These are phyloP conservation scores for Onychostoma macrolepis DNA, from an alignment of 2,113 vertebrate species.

Conservation along the genomic window DNA sequence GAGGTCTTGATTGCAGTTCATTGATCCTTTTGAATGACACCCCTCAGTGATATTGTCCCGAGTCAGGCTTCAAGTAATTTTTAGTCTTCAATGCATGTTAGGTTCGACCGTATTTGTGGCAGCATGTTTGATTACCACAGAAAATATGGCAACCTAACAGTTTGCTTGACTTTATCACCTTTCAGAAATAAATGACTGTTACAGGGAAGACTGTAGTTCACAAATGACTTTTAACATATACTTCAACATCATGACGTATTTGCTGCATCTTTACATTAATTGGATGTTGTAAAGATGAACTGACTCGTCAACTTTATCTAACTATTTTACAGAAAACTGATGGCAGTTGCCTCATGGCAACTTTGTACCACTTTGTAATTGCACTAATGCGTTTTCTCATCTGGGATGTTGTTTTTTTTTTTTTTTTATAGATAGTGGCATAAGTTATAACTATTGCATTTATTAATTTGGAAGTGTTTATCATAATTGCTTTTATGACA, in stretches of 20 bases:
- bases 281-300: not conserved
- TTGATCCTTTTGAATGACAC: constrained; percentile 47
- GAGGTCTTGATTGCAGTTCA: constrained; percentile 49
- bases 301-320: not conserved
- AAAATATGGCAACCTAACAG: not conserved
- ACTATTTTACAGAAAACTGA: not conserved
- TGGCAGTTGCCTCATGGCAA: not conserved
- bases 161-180: not conserved
- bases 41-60: constrained; percentile 6
- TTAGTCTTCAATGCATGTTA: not conserved
- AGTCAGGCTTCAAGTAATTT: not conserved
- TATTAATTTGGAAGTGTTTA: not conserved
- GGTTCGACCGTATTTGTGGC: not conserved
- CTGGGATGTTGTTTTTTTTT: not conserved
- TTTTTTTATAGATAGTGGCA: not conserved
- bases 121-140: not conserved
- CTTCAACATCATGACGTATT: not conserved
- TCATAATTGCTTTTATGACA: not conserved
- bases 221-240: not conserved
- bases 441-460: not conserved
- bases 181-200: not conserved
- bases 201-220: not conserved
- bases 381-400: not conserved
- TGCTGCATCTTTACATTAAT: not conserved
- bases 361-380: not conserved